Evolutionary conservation across 2,113 vertebrate species (phyloP), one percentile per base, ranked within the genome.

Genomic region (Coturnix japonica): DNA sequence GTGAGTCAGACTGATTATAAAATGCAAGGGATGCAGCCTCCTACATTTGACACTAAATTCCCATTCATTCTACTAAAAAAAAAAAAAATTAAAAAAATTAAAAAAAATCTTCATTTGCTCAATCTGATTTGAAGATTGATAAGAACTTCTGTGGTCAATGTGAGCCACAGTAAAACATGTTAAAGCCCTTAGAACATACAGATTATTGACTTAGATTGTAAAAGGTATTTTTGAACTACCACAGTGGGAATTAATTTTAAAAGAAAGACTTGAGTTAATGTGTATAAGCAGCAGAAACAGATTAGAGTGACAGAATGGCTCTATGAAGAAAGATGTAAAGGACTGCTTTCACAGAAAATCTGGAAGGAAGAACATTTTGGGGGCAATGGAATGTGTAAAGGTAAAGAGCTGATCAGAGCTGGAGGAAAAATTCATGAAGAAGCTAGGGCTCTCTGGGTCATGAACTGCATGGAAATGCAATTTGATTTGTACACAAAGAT

Each of bases 1-100:
- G 90, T 97, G 97, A 97, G 96, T 97, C 97, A 97, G 96, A 88
- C 96, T 97, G 96, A 97, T 97, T 97, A 97, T 97, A 97, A 97
- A 96, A 97, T 95, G 95, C 95, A 96, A 96, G 91, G 86, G 93
- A 89, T 95, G 92, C 93, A 97, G 94, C 97, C 96, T 97, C 96
- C 97, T 94, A 97, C 97, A 97, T 96, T 87, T 97, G 95, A 98
- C 92, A 96, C 92, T 94, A 95, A 93, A 93, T 82, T 92, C 89
- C 74, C 67, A 84, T 94, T 95, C 9, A 44, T 64, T 94, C 66
- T 87, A 59, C 79, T 89, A 78, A 75, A n/a, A n/a, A n/a, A n/a
- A n/a, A n/a, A n/a, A n/a, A n/a, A n/a, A n/a, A n/a, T n/a, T n/a
- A n/a, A n/a, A n/a, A n/a, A n/a, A n/a, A n/a, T n/a, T n/a, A 81